Percentiles rank a stretch among this genome's conserved stretches.
These are phyloP conservation scores for Diogma glabrata DNA, from an alignment of 2,888 invertebrate genomes.

Conservation along the genomic window DNA sequence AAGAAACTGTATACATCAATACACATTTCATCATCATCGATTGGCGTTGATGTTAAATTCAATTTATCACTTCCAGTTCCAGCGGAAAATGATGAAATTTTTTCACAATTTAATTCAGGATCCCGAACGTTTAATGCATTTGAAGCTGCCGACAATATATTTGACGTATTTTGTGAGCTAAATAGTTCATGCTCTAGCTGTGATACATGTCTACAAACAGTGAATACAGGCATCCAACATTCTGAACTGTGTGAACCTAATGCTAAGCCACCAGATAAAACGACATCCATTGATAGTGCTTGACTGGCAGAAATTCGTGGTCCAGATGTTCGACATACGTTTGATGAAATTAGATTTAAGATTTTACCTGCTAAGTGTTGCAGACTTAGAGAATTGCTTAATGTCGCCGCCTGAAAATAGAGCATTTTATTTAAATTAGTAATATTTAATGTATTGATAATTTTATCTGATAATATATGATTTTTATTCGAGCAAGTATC, in stretches of 20 bases:
- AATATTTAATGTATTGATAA: too few relatives aligned
- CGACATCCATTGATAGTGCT: conserved; percentile 82
- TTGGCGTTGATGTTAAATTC: conserved; percentile 47
- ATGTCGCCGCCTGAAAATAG: conserved; percentile 67
- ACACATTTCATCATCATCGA: conserved; percentile 67
- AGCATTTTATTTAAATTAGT: too few relatives aligned
- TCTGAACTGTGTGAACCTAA: conserved; percentile 85
- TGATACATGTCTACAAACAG: conserved; percentile 85
- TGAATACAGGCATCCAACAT: conserved; percentile 94
- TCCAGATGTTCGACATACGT: conserved; percentile 73
- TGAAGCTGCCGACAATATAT: conserved; percentile 24
- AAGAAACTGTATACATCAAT: conserved; percentile 78
- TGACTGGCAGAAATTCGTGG: conserved; percentile 77
- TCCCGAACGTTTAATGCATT: conserved; percentile 32
- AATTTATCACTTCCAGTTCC: conserved; percentile 49
- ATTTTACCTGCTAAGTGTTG: conserved; percentile 88
- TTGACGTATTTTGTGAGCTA: conserved; percentile 51
- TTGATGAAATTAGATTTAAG: conserved; percentile 71
- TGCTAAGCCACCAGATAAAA: conserved; percentile 77
- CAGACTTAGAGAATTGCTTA: conserved; percentile 78
- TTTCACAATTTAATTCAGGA: conserved; percentile 33
- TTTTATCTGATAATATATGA: too few relatives aligned
- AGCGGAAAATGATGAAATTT: conserved; percentile 26
- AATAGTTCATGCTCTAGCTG: conserved; percentile 85
- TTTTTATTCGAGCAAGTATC: too few relatives aligned